Evolutionary conservation across 2,888 invertebrate genomes (phyloP).

Genomic region (Apomyelois bistriatella): DNA sequence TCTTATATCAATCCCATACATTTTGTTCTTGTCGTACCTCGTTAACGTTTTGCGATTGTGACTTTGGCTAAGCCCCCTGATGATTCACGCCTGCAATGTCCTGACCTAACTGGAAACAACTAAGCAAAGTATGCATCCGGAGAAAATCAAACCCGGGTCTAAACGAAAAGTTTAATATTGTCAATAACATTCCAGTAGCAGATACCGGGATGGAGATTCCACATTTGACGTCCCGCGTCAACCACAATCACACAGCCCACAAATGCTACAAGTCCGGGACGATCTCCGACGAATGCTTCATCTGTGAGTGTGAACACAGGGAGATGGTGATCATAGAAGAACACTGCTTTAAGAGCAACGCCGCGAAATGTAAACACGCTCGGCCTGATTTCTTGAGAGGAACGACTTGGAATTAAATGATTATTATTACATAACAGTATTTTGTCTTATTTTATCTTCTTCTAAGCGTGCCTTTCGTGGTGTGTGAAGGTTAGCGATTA

Average conservation of each 20-base stretch:
- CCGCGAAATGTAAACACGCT: slow-evolving; percentile 32
- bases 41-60: too few species aligned
- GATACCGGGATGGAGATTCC: slow-evolving; percentile 17
- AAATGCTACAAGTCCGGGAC: slow-evolving; percentile 39
- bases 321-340: slow-evolving; percentile 40
- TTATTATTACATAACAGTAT: not conserved
- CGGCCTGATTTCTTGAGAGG: slow-evolving; percentile 42
- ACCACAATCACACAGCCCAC: slow-evolving; percentile 44
- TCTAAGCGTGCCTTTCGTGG: too few species aligned
- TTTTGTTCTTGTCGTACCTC: too few species aligned
- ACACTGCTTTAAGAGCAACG: slow-evolving; percentile 53
- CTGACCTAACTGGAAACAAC: too few species aligned
- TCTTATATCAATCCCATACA: too few species aligned
- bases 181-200: slow-evolving; percentile 21
- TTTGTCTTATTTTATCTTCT: too few species aligned
- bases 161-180: too few species aligned
- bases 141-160: too few species aligned
- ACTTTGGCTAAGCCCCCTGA: too few species aligned
- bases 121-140: too few species aligned
- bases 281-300: slow-evolving; percentile 47
- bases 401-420: not conserved
- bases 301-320: slow-evolving; percentile 50
- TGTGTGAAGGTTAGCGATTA: too few species aligned
- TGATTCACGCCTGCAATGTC: too few species aligned
- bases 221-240: slow-evolving; percentile 8